phyloP scores from a whole-genome alignment of 2,113 vertebrate species.

The Colinus virginianus region DNA sequence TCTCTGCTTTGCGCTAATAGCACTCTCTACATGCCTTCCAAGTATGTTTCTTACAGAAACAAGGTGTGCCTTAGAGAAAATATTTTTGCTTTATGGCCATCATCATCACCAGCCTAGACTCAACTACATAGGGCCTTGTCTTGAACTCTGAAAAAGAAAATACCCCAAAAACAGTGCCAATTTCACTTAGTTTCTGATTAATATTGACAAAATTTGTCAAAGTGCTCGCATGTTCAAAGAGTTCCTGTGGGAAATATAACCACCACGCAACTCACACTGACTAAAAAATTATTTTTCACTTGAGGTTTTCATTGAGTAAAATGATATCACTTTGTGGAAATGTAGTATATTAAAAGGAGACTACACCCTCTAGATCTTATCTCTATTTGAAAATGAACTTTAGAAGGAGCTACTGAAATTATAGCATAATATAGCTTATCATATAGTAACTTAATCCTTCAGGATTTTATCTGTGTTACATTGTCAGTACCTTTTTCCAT shows the following conservation, averaged over 20 bases:
- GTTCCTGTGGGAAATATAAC: conserved; percentile 7
- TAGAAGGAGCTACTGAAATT: neutral
- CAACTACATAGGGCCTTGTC: neutral
- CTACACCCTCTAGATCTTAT: neutral
- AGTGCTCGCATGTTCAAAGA: neutral
- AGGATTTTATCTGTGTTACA: neutral
- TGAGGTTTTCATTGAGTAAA: conserved; percentile 15
- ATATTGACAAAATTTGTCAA: neutral
- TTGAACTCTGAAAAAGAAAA: neutral
- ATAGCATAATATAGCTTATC: neutral
- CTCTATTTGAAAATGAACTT: neutral
- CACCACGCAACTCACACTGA: neutral
- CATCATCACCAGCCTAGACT: neutral
- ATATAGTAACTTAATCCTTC: neutral
- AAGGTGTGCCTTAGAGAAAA: neutral
- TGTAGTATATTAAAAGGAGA: neutral
- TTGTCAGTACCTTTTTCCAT: neutral
- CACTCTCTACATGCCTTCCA: neutral
- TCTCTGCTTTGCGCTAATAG: neutral
- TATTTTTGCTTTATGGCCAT: neutral
- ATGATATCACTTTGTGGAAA: neutral
- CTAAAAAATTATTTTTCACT: conserved; percentile 27
- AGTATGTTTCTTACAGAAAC: conserved; percentile 9
- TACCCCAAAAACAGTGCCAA: neutral
- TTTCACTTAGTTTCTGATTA: neutral